A percentile compares a stretch with the other conserved stretches of the same genome.
Evolutionary conservation across 2,888 invertebrate species (phyloP).

Genomic region (Prosapia bicincta): DNA sequence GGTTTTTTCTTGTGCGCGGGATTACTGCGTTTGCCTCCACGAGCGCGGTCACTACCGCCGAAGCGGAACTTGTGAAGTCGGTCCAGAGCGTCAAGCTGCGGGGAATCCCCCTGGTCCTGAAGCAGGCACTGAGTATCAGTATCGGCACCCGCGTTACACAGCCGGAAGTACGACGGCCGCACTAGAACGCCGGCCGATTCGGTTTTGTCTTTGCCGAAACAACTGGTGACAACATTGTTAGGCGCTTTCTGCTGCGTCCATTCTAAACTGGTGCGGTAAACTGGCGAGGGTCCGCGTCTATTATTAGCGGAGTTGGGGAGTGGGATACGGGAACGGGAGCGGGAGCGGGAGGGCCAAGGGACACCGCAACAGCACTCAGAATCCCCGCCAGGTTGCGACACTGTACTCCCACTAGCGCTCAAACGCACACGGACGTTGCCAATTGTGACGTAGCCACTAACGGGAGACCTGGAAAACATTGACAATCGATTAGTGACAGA

Average conservation of each 20-base stretch:
- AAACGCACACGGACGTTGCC: constrained; percentile 22
- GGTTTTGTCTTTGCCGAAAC: constrained; percentile 19
- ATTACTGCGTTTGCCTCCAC: constrained; percentile 48
- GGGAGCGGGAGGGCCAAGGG: constrained; percentile 33
- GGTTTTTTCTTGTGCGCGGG: constrained; percentile 30
- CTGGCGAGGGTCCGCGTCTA: constrained; percentile 50
- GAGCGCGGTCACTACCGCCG: constrained; percentile 48
- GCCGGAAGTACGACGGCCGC: constrained; percentile 13
- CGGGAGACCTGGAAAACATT: too few species aligned
- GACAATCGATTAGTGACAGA: too few species aligned
- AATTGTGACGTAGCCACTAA: constrained; percentile 5
- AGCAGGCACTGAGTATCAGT: constrained; percentile 18
- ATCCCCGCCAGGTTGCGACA: background rate
- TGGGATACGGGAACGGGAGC: too few species aligned
- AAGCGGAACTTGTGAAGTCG: constrained; percentile 76
- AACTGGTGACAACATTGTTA: constrained; percentile 13
- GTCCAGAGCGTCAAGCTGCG: constrained; percentile 54
- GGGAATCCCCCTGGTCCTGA: constrained; percentile 3
- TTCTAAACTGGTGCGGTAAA: constrained; percentile 38
- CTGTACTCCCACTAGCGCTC: constrained; percentile 3
- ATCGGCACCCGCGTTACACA: constrained; percentile 1
- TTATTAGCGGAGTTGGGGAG: constrained; percentile 38
- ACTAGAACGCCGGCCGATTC: background rate
- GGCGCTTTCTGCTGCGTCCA: constrained; percentile 29
- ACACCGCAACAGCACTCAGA: constrained; percentile 40